A percentile compares a stretch with the other conserved stretches of the same genome.
Conservation (phyloP, 1,140 invertebrate genomes). For the Conus betulinus region DNA sequence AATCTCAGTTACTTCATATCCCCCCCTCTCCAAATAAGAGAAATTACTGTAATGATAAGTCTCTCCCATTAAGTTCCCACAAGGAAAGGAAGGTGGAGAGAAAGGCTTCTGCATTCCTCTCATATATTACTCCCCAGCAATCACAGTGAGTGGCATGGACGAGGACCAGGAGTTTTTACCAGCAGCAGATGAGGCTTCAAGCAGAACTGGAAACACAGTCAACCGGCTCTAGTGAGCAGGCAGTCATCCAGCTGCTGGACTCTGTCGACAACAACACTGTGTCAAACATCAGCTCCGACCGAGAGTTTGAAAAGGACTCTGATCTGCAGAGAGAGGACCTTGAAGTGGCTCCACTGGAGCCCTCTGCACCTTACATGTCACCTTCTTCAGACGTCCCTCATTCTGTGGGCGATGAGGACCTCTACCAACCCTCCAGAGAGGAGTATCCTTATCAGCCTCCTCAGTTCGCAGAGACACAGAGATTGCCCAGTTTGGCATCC, state of each 20-base stretch:
- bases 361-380: conserved; percentile 27
- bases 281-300: conserved; percentile 55
- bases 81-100: not conserved
- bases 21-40: too few relatives aligned
- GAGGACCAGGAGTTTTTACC: not conserved
- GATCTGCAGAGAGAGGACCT: conserved; percentile 14
- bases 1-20: not conserved
- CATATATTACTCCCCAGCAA: not conserved
- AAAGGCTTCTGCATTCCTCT: not conserved
- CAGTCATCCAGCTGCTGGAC: conserved; percentile 47
- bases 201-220: conserved; percentile 43
- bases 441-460: conserved; percentile 52
- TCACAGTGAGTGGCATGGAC: not conserved
- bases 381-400: conserved; percentile 28
- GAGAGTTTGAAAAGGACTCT: conserved; percentile 33
- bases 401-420: conserved; percentile 65
- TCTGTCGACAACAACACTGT: conserved; percentile 53
- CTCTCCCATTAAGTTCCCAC: not conserved
- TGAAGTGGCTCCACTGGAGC: conserved; percentile 45
- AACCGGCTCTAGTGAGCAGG: conserved; percentile 53
- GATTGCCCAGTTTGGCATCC: conserved; percentile 65
- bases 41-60: not conserved
- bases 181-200: not conserved
- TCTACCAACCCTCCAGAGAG: conserved; percentile 60
- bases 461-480: conserved; percentile 60